These are phyloP conservation scores for Neelides folsomi DNA, from an alignment of 2,888 invertebrate genomes.

Conservation along the genomic window DNA sequence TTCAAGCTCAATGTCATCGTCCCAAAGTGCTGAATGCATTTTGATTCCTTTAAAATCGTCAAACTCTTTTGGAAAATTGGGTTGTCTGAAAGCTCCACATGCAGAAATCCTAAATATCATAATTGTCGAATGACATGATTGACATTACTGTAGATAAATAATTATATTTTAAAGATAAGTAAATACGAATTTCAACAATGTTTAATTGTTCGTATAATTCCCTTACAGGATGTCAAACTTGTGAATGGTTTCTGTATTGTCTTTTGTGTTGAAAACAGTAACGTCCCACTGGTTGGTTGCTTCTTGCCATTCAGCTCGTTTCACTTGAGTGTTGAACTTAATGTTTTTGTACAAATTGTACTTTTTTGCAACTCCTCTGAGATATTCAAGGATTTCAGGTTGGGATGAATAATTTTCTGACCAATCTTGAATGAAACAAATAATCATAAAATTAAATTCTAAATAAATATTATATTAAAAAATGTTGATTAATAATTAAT, in stretches of 20 bases:
- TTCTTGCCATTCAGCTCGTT: constrained; percentile 14
- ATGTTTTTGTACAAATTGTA: constrained; percentile 20
- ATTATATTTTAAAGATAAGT: too few species aligned
- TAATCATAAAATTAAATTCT: too few species aligned
- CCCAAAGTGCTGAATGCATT: constrained; percentile 18
- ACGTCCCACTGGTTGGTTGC: constrained; percentile 1
- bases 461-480: too few species aligned
- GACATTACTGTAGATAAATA: too few species aligned
- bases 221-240: too few species aligned
- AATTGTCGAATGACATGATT: too few species aligned
- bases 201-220: too few species aligned
- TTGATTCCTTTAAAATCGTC: constrained; percentile 6
- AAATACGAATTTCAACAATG: too few species aligned
- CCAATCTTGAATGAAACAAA: constrained; percentile 18
- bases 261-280: neutral
- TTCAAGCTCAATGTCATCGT: constrained; percentile 8
- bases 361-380: constrained; percentile 16
- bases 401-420: constrained; percentile 11
- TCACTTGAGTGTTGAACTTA: constrained; percentile 14
- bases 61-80: constrained; percentile 16
- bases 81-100: constrained; percentile 5
- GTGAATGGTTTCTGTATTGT: neutral
- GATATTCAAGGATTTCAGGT: constrained; percentile 18
- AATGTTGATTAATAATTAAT: too few species aligned
- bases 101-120: constrained; percentile 1